phyloP scores from a whole-genome alignment of 2,888 invertebrate species.

The Trichogramma evanescens region DNA sequence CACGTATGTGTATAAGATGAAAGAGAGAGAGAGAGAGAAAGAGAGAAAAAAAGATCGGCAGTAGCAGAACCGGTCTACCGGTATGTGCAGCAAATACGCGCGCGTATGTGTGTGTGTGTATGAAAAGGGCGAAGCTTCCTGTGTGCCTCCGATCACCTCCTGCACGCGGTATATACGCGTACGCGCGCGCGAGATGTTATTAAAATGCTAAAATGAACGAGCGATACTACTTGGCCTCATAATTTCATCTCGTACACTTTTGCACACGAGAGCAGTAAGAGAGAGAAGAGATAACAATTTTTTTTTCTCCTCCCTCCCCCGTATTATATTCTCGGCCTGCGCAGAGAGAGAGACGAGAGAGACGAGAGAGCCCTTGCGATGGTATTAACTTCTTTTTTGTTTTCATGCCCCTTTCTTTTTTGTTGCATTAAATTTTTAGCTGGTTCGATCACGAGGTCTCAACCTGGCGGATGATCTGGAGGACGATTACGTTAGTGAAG shows the following conservation, averaged over 20 bases:
- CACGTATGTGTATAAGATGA: neutral
- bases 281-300: neutral
- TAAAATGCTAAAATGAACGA: slow-evolving; percentile 37
- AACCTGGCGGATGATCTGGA: slow-evolving; percentile 45
- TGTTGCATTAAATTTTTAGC: neutral
- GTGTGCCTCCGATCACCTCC: slow-evolving; percentile 21
- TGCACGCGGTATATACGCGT: slow-evolving; percentile 6
- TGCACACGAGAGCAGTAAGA: neutral
- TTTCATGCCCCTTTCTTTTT: too few species aligned
- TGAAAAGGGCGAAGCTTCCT: slow-evolving; percentile 11
- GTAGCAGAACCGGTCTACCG: too few species aligned
- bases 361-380: neutral
- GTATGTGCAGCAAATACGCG: too few species aligned
- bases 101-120: neutral
- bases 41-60: neutral
- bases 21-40: neutral
- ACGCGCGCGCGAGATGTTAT: slow-evolving; percentile 25
- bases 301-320: neutral
- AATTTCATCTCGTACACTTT: neutral
- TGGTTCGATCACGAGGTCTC: slow-evolving; percentile 27
- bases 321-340: neutral
- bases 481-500: slow-evolving; percentile 31
- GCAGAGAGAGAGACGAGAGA: neutral
- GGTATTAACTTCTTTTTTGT: neutral
- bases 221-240: slow-evolving; percentile 18